Conservation (phyloP, 2,888 invertebrate species). For the Disparrhopalites patrizii region DNA sequence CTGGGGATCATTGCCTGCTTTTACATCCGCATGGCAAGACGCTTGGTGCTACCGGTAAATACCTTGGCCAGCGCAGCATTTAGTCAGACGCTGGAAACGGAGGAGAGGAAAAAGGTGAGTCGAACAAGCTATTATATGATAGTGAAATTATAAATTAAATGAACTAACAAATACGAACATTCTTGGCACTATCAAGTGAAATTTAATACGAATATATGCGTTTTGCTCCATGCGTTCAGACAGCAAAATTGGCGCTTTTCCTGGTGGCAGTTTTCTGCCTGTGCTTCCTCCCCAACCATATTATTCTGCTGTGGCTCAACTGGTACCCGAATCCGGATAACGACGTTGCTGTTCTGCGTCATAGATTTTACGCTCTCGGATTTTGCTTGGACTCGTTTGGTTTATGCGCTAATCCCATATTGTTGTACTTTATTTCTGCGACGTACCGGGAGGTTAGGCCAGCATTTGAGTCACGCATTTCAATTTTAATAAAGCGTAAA, state of each 20-base stretch:
- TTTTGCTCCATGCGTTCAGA: constrained; percentile 50
- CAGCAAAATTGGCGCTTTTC: constrained; percentile 79
- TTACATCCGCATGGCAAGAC: constrained; percentile 83
- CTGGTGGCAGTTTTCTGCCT: constrained; percentile 83
- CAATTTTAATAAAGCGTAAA: too few relatives aligned
- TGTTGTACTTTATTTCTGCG: constrained; percentile 86
- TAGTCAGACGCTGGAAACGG: constrained; percentile 58
- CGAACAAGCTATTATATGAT: too few relatives aligned
- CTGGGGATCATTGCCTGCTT: constrained; percentile 78
- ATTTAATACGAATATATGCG: neutral
- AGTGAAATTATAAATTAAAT: too few relatives aligned
- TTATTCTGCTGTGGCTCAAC: constrained; percentile 82
- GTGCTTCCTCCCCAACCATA: constrained; percentile 76
- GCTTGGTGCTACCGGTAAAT: constrained; percentile 73
- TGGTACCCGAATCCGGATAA: constrained; percentile 61
- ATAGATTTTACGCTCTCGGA: constrained; percentile 71
- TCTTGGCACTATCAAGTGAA: too few relatives aligned
- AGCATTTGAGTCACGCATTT: too few relatives aligned
- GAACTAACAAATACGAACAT: too few relatives aligned
- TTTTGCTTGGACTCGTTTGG: constrained; percentile 83
- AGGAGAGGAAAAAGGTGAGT: constrained; percentile 58
- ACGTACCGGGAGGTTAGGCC: constrained; percentile 75
- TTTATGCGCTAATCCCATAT: constrained; percentile 90
- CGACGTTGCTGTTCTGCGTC: constrained; percentile 70
- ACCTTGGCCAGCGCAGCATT: constrained; percentile 73